Evolutionary conservation across 1,140 invertebrate genomes (phyloP).

Genomic region (Meloidogyne floridensis): DNA sequence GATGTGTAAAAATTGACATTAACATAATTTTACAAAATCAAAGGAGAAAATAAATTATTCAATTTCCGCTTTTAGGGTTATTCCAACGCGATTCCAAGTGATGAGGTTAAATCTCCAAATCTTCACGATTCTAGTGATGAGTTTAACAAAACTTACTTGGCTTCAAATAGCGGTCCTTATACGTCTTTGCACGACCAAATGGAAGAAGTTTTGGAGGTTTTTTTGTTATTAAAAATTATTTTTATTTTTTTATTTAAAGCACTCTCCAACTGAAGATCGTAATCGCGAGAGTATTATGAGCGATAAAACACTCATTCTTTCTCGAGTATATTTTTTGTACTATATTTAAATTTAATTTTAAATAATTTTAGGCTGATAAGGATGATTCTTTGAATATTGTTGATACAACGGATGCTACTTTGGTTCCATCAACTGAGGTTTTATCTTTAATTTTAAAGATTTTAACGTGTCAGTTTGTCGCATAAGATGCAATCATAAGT

Average conservation of each 20-base stretch:
- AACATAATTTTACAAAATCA: too few relatives aligned
- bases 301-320: not conserved
- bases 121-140: not conserved
- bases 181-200: not conserved
- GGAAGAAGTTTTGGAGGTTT: not conserved
- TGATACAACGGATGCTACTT: conserved; percentile 6
- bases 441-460: too few relatives aligned
- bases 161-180: not conserved
- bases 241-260: not conserved
- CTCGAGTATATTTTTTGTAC: not conserved
- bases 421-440: not conserved
- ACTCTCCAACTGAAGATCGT: not conserved
- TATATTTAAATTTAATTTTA: not conserved
- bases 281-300: not conserved
- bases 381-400: not conserved
- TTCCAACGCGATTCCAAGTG: not conserved
- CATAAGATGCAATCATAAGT: too few relatives aligned
- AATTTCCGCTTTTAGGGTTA: not conserved
- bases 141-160: not conserved
- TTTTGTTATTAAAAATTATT: not conserved
- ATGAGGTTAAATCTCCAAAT: not conserved
- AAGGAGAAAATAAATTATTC: too few relatives aligned
- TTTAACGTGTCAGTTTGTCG: too few relatives aligned
- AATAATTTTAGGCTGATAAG: not conserved
- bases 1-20: too few relatives aligned